Conservation (phyloP, 2,113 vertebrate genomes). For the Pygoscelis antarcticus region DNA sequence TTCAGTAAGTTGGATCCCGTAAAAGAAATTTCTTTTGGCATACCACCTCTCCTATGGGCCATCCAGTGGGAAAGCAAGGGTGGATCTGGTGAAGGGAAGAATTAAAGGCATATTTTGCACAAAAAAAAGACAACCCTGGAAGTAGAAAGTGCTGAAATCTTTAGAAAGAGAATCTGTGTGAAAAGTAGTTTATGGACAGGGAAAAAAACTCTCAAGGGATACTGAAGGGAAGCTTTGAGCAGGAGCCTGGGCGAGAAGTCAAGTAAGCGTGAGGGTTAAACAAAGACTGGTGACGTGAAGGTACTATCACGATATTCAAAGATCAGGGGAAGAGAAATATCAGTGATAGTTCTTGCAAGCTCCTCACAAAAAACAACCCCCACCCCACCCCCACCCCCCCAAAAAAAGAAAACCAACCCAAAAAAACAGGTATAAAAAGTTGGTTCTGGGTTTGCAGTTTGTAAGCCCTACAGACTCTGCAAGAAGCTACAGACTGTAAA, state of each 20-base stretch:
- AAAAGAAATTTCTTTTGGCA: slow-evolving; percentile 54
- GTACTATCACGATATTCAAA: slow-evolving; percentile 43
- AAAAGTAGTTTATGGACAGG: slow-evolving; percentile 46
- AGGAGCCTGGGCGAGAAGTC: slow-evolving; percentile 43
- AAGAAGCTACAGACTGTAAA: neutral
- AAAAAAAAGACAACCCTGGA: slow-evolving; percentile 39
- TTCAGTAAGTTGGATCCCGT: slow-evolving; percentile 30
- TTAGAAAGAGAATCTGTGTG: slow-evolving; percentile 28
- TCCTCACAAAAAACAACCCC: neutral
- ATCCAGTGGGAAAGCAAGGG: slow-evolving; percentile 69
- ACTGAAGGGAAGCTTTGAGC: slow-evolving; percentile 26
- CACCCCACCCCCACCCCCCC: too few relatives aligned
- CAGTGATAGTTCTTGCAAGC: slow-evolving; percentile 17
- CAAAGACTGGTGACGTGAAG: slow-evolving; percentile 48
- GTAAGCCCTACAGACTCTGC: slow-evolving; percentile 40
- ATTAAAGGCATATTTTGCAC: slow-evolving; percentile 48
- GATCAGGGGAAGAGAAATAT: slow-evolving; percentile 33
- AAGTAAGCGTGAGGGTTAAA: slow-evolving; percentile 53
- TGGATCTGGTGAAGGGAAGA: slow-evolving; percentile 51
- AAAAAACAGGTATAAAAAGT: slow-evolving; percentile 44
- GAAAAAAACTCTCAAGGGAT: neutral
- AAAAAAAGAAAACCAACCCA: neutral
- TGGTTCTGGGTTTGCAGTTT: slow-evolving; percentile 30
- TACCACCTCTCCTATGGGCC: slow-evolving; percentile 56
- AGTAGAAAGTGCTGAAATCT: slow-evolving; percentile 53